Evolutionary conservation across 1,140 invertebrate genomes (phyloP).

Genomic region (Pseudobourletiella spinata): DNA sequence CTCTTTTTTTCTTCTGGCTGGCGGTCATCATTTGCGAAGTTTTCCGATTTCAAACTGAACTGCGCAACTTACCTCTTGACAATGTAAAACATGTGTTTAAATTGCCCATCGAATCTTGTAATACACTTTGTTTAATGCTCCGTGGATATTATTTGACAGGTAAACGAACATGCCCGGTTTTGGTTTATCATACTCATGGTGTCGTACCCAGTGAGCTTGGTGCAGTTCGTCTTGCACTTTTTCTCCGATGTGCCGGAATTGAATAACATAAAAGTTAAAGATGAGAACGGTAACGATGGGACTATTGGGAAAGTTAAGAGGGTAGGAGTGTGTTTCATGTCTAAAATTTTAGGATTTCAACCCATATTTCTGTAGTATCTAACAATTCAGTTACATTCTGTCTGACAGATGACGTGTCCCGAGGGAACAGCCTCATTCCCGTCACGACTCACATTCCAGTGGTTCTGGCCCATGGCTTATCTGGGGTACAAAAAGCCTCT

Average conservation of each 20-base stretch:
- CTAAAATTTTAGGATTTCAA: background rate
- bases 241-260: background rate
- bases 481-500: slow-evolving; percentile 45
- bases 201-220: background rate
- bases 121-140: no score
- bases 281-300: background rate
- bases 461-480: slow-evolving; percentile 47
- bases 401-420: slow-evolving; percentile 49
- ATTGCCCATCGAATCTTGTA: no score
- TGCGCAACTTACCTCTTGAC: background rate
- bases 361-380: background rate
- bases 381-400: background rate
- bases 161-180: background rate
- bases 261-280: background rate
- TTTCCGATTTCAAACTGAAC: slow-evolving; percentile 57
- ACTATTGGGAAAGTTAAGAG: background rate
- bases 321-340: background rate
- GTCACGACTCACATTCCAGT: slow-evolving; percentile 49
- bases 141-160: background rate
- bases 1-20: slow-evolving; percentile 82
- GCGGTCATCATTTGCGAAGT: slow-evolving; percentile 58
- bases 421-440: slow-evolving; percentile 49
- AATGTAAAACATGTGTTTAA: background rate
- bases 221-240: background rate
- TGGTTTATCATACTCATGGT: background rate